Evolutionary conservation across 1,140 invertebrate genomes (phyloP), one percentile per base, ranked within the genome.

Genomic region (Glossosoma conforme): DNA sequence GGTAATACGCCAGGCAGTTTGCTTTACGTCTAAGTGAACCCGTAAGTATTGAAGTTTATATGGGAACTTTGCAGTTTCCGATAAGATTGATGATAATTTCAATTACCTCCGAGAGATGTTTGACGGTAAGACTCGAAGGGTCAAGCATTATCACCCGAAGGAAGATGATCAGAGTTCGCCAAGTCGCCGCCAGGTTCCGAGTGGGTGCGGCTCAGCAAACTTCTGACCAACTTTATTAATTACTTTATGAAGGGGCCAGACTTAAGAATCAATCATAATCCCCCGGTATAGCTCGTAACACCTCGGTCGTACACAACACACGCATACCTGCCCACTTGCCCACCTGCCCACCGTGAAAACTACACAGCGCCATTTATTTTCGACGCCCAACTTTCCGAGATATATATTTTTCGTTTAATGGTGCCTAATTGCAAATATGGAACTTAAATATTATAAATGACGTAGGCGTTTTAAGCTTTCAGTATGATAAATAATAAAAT

Each of bases 61-160:
- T 18, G 22, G 37, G 28, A 47, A 47, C 14, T 48, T 54, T 47
- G 37, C 21, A 47, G 28, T 41, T 35, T 21, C 18, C 35, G 52
- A 54, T 54, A 54, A 54, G 52, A 54, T 54, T 47, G 52, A 54
- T 54, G 40, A 49, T 54, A 44, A 54, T 49, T 54, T 54, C 45
- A 54, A 54, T 54, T 49, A 43, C 45, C 45, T 45, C 40, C 13
- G 22, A 54, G 51, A 53, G 45, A 42, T 49, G 25, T 37, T 36
- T 44, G 46, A 44, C 35, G 52, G 33, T 33, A 24, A 38, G 20
- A 35, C 5, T 21, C 18, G 38, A 28, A 41, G 52, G 52, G 52
- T 54, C 52, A 54, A 54, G 46, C 46, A 54, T 54, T 49, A 54
- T 54, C 45, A 54, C 52, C 52, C 35, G 21, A 8, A 11, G 13